Conservation (phyloP, 2,113 vertebrate genomes). For the Chlamydotis undulata region DNA sequence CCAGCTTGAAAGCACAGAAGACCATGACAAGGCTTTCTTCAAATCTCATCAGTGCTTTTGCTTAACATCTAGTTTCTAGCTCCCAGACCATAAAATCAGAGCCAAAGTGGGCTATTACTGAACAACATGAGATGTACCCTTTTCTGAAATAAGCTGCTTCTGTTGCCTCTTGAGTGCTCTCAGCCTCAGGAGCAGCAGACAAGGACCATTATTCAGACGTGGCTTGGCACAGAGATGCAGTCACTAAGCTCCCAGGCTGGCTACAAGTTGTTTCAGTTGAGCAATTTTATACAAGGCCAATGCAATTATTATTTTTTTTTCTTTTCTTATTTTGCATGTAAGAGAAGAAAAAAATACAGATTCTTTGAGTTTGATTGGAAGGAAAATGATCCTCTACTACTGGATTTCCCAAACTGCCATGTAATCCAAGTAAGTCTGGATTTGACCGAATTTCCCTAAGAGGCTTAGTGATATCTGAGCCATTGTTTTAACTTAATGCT, state of each 20-base stretch:
- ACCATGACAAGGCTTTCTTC: background rate
- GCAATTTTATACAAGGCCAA: conserved; percentile 14
- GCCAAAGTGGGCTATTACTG: background rate
- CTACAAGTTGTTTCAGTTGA: conserved; percentile 21
- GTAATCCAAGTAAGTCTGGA: conserved; percentile 53
- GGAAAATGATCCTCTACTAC: conserved; percentile 16
- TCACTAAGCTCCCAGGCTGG: conserved; percentile 1
- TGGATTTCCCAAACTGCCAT: conserved; percentile 33
- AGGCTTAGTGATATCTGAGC: conserved; percentile 51
- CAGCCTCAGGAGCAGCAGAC: background rate
- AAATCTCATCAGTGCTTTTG: background rate
- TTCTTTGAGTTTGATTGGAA: conserved; percentile 18
- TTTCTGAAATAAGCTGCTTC: background rate
- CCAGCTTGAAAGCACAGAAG: background rate
- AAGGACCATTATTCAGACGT: conserved; percentile 1
- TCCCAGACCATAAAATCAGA: background rate
- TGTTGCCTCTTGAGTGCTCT: background rate
- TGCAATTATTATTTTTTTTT: background rate
- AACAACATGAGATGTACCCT: background rate
- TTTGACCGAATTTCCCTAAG: conserved; percentile 35
- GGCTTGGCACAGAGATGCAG: background rate
- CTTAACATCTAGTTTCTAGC: background rate
- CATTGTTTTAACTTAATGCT: conserved; percentile 38
- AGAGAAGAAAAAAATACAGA: background rate
- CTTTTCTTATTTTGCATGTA: background rate